A percentile compares a stretch with the other conserved stretches of the same genome.
Conservation (phyloP, 2,797 vertebrate species). For the Halcyon chelicuti region DNA sequence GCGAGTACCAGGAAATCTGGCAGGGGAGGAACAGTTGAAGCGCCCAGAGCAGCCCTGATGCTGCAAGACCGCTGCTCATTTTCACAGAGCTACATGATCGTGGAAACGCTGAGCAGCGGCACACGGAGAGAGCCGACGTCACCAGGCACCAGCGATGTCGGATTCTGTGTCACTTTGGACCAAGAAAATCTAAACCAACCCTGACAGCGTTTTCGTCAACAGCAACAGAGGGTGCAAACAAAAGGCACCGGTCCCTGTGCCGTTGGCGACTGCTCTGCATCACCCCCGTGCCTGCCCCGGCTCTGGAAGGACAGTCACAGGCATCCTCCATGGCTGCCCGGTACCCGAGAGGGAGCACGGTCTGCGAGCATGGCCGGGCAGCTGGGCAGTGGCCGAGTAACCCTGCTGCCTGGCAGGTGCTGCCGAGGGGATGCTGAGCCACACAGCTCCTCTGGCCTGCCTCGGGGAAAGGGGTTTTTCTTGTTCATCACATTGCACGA, state of each 20-base stretch:
- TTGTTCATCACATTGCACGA: not conserved
- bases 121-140: accelerated
- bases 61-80: not conserved
- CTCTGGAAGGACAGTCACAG: not conserved
- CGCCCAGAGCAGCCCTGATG: not conserved
- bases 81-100: not conserved
- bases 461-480: not conserved
- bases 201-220: not conserved
- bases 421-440: not conserved
- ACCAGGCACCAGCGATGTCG: accelerated
- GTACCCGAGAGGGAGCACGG: not conserved
- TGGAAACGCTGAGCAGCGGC: not conserved
- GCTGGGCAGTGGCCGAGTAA: not conserved
- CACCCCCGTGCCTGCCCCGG: accelerated
- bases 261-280: not conserved
- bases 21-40: not conserved
- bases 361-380: not conserved
- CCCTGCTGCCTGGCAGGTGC: not conserved
- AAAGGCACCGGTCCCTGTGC: accelerated
- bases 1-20: not conserved
- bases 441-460: not conserved
- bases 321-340: not conserved
- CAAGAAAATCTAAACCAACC: not conserved
- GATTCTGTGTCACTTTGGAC: not conserved
- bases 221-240: not conserved